A percentile compares a stretch with the other conserved stretches of the same genome.
Evolutionary conservation across 2,797 vertebrate species (phyloP).

Genomic region (Cyclopterus lumpus): DNA sequence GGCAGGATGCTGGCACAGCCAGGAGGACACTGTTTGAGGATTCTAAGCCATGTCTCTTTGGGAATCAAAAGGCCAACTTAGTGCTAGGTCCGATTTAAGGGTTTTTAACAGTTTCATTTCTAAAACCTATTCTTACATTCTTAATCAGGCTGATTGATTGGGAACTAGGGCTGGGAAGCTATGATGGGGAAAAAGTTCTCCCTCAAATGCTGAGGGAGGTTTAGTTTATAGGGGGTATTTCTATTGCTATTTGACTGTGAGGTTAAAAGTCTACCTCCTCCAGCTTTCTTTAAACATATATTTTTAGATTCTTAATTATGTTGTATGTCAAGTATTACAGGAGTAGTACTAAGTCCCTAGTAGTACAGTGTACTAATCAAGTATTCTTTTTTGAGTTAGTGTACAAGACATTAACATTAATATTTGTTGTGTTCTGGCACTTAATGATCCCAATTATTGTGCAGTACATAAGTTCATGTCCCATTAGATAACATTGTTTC

Average conservation of each 20-base stretch:
- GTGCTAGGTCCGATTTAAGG: fast-evolving
- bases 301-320: too few relatives aligned
- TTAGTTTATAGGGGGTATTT: not conserved
- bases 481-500: not conserved
- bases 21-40: conserved; percentile 3
- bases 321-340: too few relatives aligned
- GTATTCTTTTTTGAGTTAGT: too few relatives aligned
- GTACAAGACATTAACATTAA: too few relatives aligned
- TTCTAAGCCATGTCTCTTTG: not conserved
- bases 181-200: conserved; percentile 7
- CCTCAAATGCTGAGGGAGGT: too few relatives aligned
- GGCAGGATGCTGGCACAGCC: not conserved
- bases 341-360: too few relatives aligned
- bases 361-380: too few relatives aligned
- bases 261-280: conserved; percentile 15
- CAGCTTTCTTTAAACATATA: not conserved
- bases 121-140: conserved; percentile 7
- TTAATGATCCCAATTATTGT: not conserved
- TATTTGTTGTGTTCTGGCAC: not conserved
- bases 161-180: not conserved
- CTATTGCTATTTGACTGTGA: not conserved
- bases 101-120: not conserved
- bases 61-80: not conserved
- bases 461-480: not conserved
- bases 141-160: not conserved